A percentile compares a stretch with the other conserved stretches of the same genome.
These are phyloP conservation scores for Eupithecia dodoneata DNA, from an alignment of 2,888 invertebrate genomes.

Conservation along the genomic window DNA sequence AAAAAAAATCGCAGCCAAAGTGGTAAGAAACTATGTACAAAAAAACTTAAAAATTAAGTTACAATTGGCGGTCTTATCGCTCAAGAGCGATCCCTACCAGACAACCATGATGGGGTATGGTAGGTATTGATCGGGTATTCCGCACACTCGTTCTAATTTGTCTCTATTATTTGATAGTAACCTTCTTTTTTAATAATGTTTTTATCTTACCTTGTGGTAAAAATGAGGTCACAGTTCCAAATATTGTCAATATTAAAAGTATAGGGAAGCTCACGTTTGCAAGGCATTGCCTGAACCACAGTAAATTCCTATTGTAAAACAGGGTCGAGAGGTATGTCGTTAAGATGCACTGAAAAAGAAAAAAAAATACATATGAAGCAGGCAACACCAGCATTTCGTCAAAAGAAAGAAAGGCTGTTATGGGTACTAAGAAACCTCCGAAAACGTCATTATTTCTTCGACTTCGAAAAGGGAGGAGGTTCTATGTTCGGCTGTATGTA, in stretches of 20 bases:
- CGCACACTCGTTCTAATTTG: no score
- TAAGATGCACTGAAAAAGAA: conserved; percentile 73
- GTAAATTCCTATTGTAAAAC: conserved; percentile 74
- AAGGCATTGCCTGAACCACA: conserved; percentile 74
- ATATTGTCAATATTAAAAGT: conserved; percentile 73
- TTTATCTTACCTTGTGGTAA: conserved; percentile 67
- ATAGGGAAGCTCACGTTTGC: conserved; percentile 78
- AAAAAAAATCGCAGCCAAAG: no score
- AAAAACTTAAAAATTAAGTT: no score
- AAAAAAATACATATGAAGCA: not conserved
- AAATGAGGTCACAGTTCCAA: conserved; percentile 73
- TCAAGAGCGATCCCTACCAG: no score
- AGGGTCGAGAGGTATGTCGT: conserved; percentile 76
- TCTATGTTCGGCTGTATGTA: no score
- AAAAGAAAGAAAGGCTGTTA: not conserved
- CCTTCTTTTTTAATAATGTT: no score
- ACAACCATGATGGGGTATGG: no score
- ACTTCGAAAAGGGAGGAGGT: no score
- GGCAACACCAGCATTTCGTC: not conserved
- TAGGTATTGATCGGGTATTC: no score
- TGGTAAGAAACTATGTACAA: no score
- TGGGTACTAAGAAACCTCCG: not conserved
- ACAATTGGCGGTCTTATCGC: no score
- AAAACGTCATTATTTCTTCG: not conserved
- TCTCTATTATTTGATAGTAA: no score